Evolutionary conservation across 2,797 vertebrate species (phyloP).

Genomic region (Myotis pilosus): DNA sequence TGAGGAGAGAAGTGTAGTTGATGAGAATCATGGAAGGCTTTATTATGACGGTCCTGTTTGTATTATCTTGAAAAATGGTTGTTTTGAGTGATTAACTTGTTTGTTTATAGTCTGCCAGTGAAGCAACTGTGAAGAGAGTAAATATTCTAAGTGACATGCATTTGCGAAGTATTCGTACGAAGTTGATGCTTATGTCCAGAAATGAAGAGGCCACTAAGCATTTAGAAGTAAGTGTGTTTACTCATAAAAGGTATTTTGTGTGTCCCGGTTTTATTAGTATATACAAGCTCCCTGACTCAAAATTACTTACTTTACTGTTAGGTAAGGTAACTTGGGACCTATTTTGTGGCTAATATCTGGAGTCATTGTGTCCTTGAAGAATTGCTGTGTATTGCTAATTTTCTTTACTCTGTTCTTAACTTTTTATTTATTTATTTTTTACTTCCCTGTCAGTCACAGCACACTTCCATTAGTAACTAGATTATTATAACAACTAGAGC

Average conservation of each 20-base stretch:
- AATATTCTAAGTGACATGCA: constrained; percentile 99
- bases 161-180: constrained; percentile 97
- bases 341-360: background rate
- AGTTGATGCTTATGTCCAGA: constrained; percentile 97
- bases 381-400: background rate
- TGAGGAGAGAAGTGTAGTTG: background rate
- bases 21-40: background rate
- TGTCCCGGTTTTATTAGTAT: background rate
- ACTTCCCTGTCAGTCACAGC: background rate
- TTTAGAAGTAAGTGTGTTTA: constrained; percentile 90
- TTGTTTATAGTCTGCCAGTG: constrained; percentile 91
- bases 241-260: background rate
- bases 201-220: constrained; percentile 99
- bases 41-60: background rate
- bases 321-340: background rate
- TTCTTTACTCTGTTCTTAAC: constrained; percentile 11
- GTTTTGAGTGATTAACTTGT: constrained; percentile 47
- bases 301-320: background rate
- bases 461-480: background rate
- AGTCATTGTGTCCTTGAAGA: background rate
- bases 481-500: background rate
- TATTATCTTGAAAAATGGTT: constrained; percentile 24
- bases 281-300: background rate
- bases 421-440: background rate
- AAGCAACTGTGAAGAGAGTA: constrained; percentile 95